These are phyloP conservation scores for Cyprinodon variegatus DNA, from an alignment of 2,113 vertebrate genomes.

Conservation along the genomic window DNA sequence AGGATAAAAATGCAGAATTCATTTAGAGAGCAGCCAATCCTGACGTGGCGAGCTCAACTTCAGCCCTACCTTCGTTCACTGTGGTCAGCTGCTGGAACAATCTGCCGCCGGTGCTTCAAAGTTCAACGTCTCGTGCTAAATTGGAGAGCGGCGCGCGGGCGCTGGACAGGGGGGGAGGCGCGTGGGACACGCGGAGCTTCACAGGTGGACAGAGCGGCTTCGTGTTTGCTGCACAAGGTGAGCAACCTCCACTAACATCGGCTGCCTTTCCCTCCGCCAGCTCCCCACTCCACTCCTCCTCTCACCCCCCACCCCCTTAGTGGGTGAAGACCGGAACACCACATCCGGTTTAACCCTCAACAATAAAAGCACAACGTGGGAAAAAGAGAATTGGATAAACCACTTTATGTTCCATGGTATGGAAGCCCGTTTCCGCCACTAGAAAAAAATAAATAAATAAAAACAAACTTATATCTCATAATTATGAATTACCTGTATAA, in stretches of 20 bases:
- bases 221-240: constrained; percentile 71
- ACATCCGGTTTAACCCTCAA: constrained; percentile 32
- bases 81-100: background rate
- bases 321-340: background rate
- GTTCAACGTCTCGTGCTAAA: background rate
- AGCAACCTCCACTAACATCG: constrained; percentile 10
- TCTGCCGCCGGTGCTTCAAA: background rate
- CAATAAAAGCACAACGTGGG: constrained; percentile 31
- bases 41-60: background rate
- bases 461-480: no score
- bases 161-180: background rate
- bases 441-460: no score
- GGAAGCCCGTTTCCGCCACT: no score
- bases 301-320: constrained; percentile 2
- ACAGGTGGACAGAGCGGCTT: constrained; percentile 62
- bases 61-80: constrained; percentile 52
- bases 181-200: background rate
- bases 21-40: background rate
- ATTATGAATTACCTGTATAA: no score
- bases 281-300: constrained; percentile 24
- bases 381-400: no score
- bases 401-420: no score
- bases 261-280: constrained; percentile 28
- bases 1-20: background rate
- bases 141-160: background rate